Evolutionary conservation across 2,888 invertebrate species (phyloP), one percentile per base, ranked within the genome.

Genomic region (Ectemnius continuus): DNA sequence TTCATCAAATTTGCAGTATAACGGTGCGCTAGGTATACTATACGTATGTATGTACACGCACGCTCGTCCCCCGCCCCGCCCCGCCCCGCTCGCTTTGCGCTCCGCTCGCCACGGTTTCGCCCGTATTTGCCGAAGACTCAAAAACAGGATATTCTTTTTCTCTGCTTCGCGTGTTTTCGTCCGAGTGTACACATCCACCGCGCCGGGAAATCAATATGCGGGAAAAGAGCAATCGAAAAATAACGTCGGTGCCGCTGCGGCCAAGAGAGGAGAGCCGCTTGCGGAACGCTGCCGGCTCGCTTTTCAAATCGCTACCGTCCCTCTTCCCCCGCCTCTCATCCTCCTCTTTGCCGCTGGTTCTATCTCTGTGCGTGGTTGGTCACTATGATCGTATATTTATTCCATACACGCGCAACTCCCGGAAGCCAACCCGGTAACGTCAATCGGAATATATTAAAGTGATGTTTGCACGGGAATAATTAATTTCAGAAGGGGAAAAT

Each of bases 401-500:
- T 80, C 78, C 78, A 78, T 77, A 74, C 28, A 36, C 73, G 72
- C 70, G 76, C 76, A 8, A 76, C 79, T 70, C 78, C 76, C 76
- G 81, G 57, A 63, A 60, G 59, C 70, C 64, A 60, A 71, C 64
- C 57, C 60, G 75, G 69, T 71, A 81, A 75, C 86, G 81, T 84
- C 84, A 86, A 87, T 86, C 84, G 84, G 84, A 88, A 88, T 88
- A 86, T 87, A 87, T 88, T 87, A 86, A 88, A 88, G 80, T 82
- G 83, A 86, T 88, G 86, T 89, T 89, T 88, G 86, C 83, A 73
- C 84, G 80, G 81, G 84, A 87, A 88, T 88, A 88, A 89, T 89
- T 87, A 87, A 88, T 88, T 86, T 83, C 28, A 78, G 71, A 76
- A 80, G 4, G 77, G 75, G 84, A 78, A 80, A 84, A 82, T 82